Evolutionary conservation across 2,888 invertebrate species (phyloP).

Genomic region (Agriopis aurantiaria): DNA sequence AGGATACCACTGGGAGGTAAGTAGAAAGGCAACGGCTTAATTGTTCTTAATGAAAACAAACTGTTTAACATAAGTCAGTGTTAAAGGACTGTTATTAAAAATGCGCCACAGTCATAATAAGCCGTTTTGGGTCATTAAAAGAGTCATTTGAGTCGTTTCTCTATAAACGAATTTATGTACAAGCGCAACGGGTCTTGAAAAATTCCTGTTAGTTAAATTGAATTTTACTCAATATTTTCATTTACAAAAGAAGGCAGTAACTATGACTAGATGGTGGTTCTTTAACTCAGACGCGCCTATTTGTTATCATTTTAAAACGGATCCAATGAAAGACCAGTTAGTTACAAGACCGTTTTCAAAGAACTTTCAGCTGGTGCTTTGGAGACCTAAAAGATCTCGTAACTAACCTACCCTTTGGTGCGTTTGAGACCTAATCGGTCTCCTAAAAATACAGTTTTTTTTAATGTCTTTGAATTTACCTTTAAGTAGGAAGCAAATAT

Average conservation of each 20-base stretch:
- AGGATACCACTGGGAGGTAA: constrained; percentile 33
- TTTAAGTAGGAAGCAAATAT: too few species aligned
- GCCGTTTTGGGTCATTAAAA: constrained; percentile 56
- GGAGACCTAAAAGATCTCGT: too few species aligned
- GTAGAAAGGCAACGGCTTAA: constrained; percentile 58
- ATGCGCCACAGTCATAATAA: constrained; percentile 49
- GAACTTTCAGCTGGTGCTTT: too few species aligned
- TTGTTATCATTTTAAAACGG: background rate
- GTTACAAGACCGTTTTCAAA: too few species aligned
- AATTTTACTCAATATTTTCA: background rate
- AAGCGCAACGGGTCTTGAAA: constrained; percentile 3
- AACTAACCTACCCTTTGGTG: too few species aligned
- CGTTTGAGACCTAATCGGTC: too few species aligned
- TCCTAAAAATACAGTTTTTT: too few species aligned
- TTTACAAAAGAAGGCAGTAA: background rate
- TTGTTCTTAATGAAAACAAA: constrained; percentile 62
- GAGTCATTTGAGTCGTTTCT: constrained; percentile 55
- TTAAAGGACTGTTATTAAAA: constrained; percentile 60
- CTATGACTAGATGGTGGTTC: background rate
- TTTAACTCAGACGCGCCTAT: background rate
- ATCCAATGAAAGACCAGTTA: too few species aligned
- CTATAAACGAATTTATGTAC: constrained; percentile 22
- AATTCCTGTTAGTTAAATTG: background rate
- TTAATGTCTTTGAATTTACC: too few species aligned
- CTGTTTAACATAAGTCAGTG: constrained; percentile 62